Evolutionary conservation across 23 tunicate species (phyloP).

Genomic region (Trididemnum miniatum): DNA sequence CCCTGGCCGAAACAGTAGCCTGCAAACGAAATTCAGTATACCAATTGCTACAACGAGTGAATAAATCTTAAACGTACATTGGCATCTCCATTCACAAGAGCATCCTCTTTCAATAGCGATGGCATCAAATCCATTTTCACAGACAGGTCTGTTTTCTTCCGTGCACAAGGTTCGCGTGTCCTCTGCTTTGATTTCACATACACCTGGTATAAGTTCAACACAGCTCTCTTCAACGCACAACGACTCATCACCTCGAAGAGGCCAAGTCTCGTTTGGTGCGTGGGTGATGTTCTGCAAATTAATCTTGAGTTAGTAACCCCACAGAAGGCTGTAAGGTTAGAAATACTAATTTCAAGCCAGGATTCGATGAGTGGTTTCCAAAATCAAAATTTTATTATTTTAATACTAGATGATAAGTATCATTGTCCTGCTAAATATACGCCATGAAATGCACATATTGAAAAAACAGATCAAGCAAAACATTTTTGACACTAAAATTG

Average conservation of each 20-base stretch:
- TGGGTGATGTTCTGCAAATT: slow-evolving; percentile 32
- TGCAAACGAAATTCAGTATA: too few species aligned
- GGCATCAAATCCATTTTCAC: slow-evolving; percentile 71
- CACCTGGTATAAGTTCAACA: slow-evolving; percentile 50
- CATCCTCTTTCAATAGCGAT: slow-evolving; percentile 74
- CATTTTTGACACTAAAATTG: too few species aligned
- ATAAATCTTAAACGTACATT: slow-evolving; percentile 46
- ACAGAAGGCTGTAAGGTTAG: too few species aligned
- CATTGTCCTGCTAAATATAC: too few species aligned
- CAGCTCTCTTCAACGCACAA: slow-evolving; percentile 76
- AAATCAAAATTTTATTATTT: too few species aligned
- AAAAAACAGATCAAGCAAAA: too few species aligned
- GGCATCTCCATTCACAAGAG: slow-evolving; percentile 85
- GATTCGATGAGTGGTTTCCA: too few species aligned
- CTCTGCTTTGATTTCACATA: slow-evolving; percentile 52
- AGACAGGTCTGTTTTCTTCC: slow-evolving; percentile 61
- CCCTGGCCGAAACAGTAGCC: slow-evolving; percentile 99
- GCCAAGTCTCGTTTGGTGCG: slow-evolving; percentile 87
- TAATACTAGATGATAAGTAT: too few species aligned
- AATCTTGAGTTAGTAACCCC: too few species aligned
- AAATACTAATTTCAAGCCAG: too few species aligned
- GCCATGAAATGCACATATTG: too few species aligned
- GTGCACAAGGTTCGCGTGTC: slow-evolving; percentile 60
- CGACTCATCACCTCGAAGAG: slow-evolving; percentile 79
- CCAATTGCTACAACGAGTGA: too few species aligned